A percentile compares a stretch with the other conserved stretches of the same genome.
These are phyloP conservation scores for Gisinianus flammeolus DNA, from an alignment of 2,888 invertebrate species.

Conservation along the genomic window DNA sequence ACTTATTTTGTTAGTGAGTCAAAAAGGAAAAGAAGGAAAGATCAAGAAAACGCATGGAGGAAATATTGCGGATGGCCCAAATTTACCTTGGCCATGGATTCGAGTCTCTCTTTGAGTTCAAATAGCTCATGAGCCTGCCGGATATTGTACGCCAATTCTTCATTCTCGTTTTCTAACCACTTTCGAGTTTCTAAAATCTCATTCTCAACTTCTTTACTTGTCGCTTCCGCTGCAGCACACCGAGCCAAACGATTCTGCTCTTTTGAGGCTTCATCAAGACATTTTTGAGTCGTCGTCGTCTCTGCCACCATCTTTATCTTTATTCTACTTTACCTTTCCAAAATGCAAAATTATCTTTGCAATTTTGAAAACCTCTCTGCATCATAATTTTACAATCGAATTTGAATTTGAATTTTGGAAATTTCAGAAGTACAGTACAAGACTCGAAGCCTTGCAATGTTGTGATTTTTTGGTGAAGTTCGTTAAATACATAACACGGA, in stretches of 20 bases:
- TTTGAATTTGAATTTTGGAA: too few relatives aligned
- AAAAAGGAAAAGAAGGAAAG: not conserved
- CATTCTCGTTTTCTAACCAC: constrained; percentile 48
- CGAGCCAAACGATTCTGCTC: not conserved
- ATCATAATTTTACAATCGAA: too few relatives aligned
- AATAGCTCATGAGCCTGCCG: constrained; percentile 49
- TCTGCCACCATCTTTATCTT: too few relatives aligned
- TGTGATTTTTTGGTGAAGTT: too few relatives aligned
- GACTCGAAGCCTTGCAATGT: too few relatives aligned
- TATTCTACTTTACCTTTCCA: not conserved
- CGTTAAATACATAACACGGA: too few relatives aligned
- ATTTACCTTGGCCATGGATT: constrained; percentile 49
- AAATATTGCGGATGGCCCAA: not conserved
- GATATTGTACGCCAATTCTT: constrained; percentile 51
- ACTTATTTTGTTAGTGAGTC: too few relatives aligned
- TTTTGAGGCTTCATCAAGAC: not conserved
- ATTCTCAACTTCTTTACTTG: constrained; percentile 49
- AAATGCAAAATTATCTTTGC: not conserved
- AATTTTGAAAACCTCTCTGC: not conserved
- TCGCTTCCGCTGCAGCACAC: constrained; percentile 24
- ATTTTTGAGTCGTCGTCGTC: too few relatives aligned
- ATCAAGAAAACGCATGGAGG: not conserved
- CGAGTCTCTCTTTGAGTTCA: constrained; percentile 50
- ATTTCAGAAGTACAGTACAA: too few relatives aligned
- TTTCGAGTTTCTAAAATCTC: constrained; percentile 45